Evolutionary conservation across 2,888 invertebrate species (phyloP).

Genomic region (Drosophila conformis): DNA sequence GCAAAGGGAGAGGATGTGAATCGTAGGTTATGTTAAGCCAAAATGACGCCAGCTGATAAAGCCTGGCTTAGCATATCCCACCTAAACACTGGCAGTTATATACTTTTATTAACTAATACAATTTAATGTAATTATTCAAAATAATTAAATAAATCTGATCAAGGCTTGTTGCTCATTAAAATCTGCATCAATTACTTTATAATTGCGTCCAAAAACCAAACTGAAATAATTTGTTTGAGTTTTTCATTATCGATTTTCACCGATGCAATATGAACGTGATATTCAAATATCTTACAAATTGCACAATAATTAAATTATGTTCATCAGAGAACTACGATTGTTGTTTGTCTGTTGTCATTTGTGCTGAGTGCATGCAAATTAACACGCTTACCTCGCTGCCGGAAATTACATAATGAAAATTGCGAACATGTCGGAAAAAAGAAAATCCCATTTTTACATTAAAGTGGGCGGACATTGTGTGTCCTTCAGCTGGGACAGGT

Average conservation of each 20-base stretch:
- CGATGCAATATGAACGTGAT: background rate
- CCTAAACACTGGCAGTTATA: no score
- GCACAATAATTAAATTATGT: constrained; percentile 1
- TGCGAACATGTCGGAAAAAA: constrained; percentile 1
- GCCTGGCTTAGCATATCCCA: no score
- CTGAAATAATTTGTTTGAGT: background rate
- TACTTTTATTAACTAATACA: background rate
- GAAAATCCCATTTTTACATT: constrained; percentile 30
- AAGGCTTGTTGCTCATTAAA: background rate
- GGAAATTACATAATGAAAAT: constrained; percentile 38
- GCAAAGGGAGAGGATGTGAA: no score
- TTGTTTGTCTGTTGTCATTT: constrained; percentile 27
- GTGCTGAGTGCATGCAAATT: constrained; percentile 38
- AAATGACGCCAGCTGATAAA: no score
- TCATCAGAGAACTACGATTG: constrained; percentile 5
- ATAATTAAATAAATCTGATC: background rate
- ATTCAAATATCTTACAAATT: background rate
- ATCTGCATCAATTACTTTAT: background rate
- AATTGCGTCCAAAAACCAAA: background rate
- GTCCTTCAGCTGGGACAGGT: constrained; percentile 6
- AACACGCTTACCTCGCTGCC: constrained; percentile 24
- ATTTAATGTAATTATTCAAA: background rate
- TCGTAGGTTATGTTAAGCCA: no score
- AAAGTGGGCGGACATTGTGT: constrained; percentile 6
- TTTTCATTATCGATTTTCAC: background rate